phyloP scores from a whole-genome alignment of 2,797 vertebrate genomes.

The Ptychadena robeensis region DNA sequence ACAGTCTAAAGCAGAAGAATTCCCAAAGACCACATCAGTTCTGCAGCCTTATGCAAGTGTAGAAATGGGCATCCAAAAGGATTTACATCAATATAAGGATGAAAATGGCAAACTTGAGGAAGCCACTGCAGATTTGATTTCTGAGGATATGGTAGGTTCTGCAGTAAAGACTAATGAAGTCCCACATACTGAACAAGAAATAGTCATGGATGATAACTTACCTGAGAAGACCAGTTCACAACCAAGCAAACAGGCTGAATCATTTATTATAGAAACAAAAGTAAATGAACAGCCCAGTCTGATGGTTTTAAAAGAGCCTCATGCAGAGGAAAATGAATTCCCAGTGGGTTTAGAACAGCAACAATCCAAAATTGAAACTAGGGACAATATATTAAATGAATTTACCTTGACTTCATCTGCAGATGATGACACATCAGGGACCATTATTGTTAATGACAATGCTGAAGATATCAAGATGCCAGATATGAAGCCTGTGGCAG shows the following conservation, averaged over 20 bases:
- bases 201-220: not conserved
- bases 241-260: not conserved
- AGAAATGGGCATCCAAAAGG: not conserved
- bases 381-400: not conserved
- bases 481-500: not conserved
- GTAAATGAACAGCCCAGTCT: not conserved
- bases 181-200: not conserved
- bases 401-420: not conserved
- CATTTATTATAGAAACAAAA: not conserved
- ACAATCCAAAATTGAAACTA: not conserved
- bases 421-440: not conserved
- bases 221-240: not conserved
- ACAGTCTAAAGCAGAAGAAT: not conserved
- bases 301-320: not conserved
- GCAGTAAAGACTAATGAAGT: not conserved
- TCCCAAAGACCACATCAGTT: not conserved
- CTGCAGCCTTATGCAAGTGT: not conserved
- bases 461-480: not conserved
- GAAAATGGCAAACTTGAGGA: not conserved
- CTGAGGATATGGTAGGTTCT: not conserved
- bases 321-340: not conserved
- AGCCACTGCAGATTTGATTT: not conserved
- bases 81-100: not conserved
- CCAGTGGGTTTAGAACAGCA: constrained; percentile 2
- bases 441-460: not conserved